phyloP scores from a whole-genome alignment of 64 coral and sea anemone species.

The Orbicella faveolata region DNA sequence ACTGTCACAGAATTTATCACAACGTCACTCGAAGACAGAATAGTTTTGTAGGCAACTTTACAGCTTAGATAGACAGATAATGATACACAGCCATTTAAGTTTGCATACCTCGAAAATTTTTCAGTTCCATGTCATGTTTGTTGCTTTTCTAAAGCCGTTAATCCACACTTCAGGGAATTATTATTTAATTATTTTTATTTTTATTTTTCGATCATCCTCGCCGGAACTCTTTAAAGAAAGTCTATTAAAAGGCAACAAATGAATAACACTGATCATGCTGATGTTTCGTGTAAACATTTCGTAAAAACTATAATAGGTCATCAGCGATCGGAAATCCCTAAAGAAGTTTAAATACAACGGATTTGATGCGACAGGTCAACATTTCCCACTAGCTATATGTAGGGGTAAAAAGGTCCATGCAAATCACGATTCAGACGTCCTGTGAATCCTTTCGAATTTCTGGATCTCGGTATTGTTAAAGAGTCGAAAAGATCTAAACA shows the following conservation, averaged over 20 bases:
- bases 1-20: no score
- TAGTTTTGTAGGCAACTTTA: no score
- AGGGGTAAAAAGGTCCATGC: no score
- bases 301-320: background rate
- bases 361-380: no score
- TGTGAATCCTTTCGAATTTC: no score
- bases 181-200: background rate
- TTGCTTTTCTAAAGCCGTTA: background rate
- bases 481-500: no score
- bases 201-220: background rate
- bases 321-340: background rate
- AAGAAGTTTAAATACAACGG: no score
- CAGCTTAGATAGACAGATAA: background rate
- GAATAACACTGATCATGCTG: background rate
- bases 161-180: background rate
- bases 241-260: background rate
- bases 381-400: no score
- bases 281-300: background rate
- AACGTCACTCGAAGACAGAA: no score
- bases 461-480: no score
- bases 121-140: background rate
- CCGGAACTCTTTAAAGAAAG: background rate
- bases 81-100: background rate
- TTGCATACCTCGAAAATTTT: background rate
- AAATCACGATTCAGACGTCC: no score